Conservation (phyloP, 2,113 vertebrate species). For the Tautogolabrus adspersus region DNA sequence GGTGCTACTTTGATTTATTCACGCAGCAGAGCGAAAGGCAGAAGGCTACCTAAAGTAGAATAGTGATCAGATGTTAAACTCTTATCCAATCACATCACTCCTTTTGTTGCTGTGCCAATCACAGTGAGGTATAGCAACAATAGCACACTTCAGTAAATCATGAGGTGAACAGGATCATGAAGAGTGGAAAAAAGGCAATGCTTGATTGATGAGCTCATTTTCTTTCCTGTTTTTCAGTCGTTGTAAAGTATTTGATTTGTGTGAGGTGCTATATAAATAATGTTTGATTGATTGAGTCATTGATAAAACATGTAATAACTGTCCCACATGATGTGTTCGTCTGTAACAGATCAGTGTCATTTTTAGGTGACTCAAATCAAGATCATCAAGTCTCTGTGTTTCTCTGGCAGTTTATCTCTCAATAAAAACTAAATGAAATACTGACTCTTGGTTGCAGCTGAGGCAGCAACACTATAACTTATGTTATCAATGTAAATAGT, state of each 20-base stretch:
- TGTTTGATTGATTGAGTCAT: too few species aligned
- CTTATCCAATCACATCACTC: not conserved
- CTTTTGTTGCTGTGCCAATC: not conserved
- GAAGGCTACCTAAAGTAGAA: not conserved
- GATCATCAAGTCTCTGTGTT: not conserved
- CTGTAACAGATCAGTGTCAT: not conserved
- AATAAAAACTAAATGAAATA: not conserved
- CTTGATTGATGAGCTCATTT: too few species aligned
- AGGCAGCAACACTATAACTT: not conserved
- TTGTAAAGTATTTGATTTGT: too few species aligned
- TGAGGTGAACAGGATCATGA: too few species aligned
- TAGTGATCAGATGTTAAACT: not conserved
- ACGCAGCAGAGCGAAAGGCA: not conserved
- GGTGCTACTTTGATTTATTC: not conserved
- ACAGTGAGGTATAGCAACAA: not conserved
- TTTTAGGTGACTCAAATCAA: not conserved
- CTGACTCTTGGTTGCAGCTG: not conserved
- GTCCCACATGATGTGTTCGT: not conserved
- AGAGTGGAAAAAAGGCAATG: not conserved
- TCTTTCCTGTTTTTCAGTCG: too few species aligned
- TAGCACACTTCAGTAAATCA: not conserved
- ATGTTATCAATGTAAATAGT: not conserved
- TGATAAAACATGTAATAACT: not conserved
- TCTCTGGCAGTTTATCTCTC: not conserved
- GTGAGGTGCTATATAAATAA: too few species aligned